These are phyloP conservation scores for Megaceryle torquata DNA, from an alignment of 2,113 vertebrate species.

Conservation along the genomic window DNA sequence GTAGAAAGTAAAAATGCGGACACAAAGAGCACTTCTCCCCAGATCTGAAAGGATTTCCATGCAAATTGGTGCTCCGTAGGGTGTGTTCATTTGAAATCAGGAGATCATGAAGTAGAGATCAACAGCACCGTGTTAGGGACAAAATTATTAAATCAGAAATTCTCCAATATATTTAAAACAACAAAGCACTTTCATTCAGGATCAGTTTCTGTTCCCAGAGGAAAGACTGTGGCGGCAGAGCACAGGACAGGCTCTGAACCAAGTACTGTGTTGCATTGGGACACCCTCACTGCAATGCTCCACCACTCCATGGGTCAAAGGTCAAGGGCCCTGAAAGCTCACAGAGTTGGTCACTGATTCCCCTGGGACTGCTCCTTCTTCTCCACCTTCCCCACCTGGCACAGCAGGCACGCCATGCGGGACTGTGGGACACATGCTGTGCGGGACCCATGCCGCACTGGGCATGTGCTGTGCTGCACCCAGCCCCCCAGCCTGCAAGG, in stretches of 20 bases:
- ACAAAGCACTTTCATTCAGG: neutral
- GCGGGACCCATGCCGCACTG: neutral
- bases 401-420: neutral
- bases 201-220: neutral
- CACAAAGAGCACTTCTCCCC: neutral
- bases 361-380: neutral
- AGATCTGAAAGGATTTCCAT: neutral
- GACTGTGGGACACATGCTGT: no score
- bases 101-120: neutral
- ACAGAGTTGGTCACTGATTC: neutral
- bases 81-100: neutral
- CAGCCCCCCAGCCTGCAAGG: rapidly evolving
- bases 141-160: neutral
- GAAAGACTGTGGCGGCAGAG: neutral
- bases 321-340: neutral
- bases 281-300: neutral
- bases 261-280: neutral
- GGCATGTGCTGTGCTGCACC: neutral
- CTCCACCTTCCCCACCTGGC: neutral
- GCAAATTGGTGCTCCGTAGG: neutral
- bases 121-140: neutral
- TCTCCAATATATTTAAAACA: neutral
- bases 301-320: neutral
- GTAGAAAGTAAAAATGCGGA: neutral
- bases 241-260: neutral